Conservation (phyloP, 2,888 invertebrate species). For the Microplitis manilae region DNA sequence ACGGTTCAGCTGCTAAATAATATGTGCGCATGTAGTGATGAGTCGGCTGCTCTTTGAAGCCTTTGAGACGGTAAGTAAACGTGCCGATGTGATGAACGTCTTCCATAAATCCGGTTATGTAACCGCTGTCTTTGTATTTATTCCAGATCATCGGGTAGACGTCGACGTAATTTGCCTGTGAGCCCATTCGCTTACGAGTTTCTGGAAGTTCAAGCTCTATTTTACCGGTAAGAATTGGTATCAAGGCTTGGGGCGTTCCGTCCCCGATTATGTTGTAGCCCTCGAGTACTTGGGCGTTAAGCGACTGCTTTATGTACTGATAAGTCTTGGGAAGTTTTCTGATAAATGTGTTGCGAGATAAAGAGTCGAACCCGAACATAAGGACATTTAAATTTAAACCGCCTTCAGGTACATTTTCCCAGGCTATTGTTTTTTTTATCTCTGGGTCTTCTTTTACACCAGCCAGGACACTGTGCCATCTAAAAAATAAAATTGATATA, state of each 20-base stretch:
- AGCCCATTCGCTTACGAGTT: slow-evolving; percentile 79
- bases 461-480: slow-evolving; percentile 80
- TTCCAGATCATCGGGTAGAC: slow-evolving; percentile 91
- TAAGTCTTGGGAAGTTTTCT: slow-evolving; percentile 85
- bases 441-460: slow-evolving; percentile 75
- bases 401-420: slow-evolving; percentile 72
- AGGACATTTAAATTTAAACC: slow-evolving; percentile 79
- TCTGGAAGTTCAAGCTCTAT: slow-evolving; percentile 91
- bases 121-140: slow-evolving; percentile 79
- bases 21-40: slow-evolving; percentile 92
- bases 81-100: slow-evolving; percentile 89
- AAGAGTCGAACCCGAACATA: slow-evolving; percentile 91
- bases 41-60: slow-evolving; percentile 86
- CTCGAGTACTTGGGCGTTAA: slow-evolving; percentile 79
- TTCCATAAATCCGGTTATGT: slow-evolving; percentile 87
- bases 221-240: slow-evolving; percentile 89
- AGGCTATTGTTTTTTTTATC: slow-evolving; percentile 71
- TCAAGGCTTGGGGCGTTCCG: slow-evolving; percentile 89
- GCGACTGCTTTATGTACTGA: slow-evolving; percentile 76
- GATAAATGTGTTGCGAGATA: slow-evolving; percentile 87
- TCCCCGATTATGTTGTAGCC: slow-evolving; percentile 90
- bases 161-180: slow-evolving; percentile 79
- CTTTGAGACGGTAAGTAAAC: slow-evolving; percentile 91
- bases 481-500: slow-evolving; percentile 50
- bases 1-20: slow-evolving; percentile 79